Evolutionary conservation across 1,140 invertebrate species (phyloP).

Genomic region (Lepidurus packardi): DNA sequence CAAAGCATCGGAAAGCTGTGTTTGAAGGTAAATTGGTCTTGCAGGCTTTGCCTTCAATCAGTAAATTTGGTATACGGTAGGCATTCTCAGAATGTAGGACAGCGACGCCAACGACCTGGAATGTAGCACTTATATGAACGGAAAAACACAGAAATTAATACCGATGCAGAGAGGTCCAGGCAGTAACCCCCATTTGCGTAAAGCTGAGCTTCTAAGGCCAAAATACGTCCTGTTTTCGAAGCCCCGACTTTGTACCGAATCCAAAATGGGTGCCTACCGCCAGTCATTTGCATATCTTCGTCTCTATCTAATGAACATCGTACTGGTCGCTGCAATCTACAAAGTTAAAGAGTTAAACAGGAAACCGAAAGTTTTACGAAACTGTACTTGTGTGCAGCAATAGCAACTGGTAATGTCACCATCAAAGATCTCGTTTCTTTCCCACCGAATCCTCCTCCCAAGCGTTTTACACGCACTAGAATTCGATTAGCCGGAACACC

Average conservation of each 20-base stretch:
- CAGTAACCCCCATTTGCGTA: conserved; percentile 81
- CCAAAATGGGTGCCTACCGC: conserved; percentile 81
- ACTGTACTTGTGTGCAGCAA: conserved; percentile 46
- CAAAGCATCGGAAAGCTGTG: conserved; percentile 80
- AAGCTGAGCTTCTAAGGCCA: conserved; percentile 62
- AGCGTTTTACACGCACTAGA: conserved; percentile 68
- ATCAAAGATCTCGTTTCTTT: conserved; percentile 73
- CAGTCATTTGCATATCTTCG: conserved; percentile 87
- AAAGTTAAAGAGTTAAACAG: background rate
- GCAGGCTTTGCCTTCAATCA: conserved; percentile 62
- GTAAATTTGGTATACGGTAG: conserved; percentile 65
- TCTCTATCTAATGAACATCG: conserved; percentile 85
- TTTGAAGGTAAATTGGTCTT: conserved; percentile 83
- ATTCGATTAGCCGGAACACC: conserved; percentile 69
- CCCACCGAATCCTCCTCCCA: conserved; percentile 96
- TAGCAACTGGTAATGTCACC: conserved; percentile 47
- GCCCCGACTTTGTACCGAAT: conserved; percentile 82
- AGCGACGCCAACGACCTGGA: conserved; percentile 59
- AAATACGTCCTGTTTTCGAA: conserved; percentile 64
- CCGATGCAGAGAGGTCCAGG: conserved; percentile 58
- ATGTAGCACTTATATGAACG: no score
- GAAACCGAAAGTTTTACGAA: conserved; percentile 47
- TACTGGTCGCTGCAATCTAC: conserved; percentile 66
- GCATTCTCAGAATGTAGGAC: conserved; percentile 74
- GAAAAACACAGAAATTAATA: no score